Percentiles rank a stretch among this genome's conserved stretches.
phyloP scores from a whole-genome alignment of 2,797 vertebrate species.

The Fratercula arctica region DNA sequence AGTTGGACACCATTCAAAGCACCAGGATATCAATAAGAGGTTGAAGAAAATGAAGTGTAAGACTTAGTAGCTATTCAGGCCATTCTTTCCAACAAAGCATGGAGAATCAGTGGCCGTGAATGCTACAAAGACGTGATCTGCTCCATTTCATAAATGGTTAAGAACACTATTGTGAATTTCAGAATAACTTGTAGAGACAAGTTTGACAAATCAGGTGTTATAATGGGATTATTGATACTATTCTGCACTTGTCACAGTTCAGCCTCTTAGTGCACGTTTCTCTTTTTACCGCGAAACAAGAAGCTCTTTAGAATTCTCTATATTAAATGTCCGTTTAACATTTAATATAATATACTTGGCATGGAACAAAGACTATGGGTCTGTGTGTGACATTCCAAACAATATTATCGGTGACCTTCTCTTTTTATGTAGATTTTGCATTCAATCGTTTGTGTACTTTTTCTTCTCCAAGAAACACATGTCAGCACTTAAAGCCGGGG shows the following conservation, averaged over 20 bases:
- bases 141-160: constrained; percentile 38
- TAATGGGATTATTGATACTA: constrained; percentile 59
- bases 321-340: constrained; percentile 15
- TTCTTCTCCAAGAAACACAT: not conserved
- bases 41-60: not conserved
- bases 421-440: constrained; percentile 1
- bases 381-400: not conserved
- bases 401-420: not conserved
- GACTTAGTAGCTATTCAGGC: not conserved
- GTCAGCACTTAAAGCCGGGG: not conserved
- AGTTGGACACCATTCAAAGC: not conserved
- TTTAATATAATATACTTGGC: constrained; percentile 23
- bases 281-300: not conserved
- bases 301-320: not conserved
- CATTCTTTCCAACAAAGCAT: constrained; percentile 41
- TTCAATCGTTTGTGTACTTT: not conserved
- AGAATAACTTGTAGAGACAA: constrained; percentile 47
- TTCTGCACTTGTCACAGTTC: constrained; percentile 43
- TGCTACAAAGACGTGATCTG: constrained; percentile 32
- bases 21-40: not conserved
- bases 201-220: constrained; percentile 62
- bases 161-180: constrained; percentile 18
- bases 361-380: not conserved
- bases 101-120: constrained; percentile 29
- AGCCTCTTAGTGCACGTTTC: not conserved